phyloP scores from a whole-genome alignment of 2,113 vertebrate genomes.

The Cynocephalus volans region DNA sequence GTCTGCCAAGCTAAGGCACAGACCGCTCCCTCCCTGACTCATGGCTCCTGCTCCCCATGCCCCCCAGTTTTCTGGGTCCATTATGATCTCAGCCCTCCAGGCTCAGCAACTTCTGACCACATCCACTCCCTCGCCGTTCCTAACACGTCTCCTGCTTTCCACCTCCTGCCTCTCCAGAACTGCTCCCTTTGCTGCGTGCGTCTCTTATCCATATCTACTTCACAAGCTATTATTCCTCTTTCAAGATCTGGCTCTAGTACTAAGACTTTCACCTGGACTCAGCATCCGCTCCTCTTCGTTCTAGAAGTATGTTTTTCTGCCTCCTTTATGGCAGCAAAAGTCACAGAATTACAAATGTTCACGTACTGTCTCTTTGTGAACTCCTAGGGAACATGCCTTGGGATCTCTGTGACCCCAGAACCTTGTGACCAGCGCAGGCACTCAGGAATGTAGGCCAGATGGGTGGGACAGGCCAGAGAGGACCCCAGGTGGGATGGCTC shows the following conservation, averaged over 20 bases:
- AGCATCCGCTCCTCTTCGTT: neutral
- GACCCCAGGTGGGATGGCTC: rapidly evolving
- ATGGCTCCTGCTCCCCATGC: neutral
- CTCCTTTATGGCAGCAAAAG: neutral
- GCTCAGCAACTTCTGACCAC: neutral
- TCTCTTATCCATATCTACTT: neutral
- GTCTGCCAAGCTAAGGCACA: neutral
- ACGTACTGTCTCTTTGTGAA: neutral
- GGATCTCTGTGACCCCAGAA: neutral
- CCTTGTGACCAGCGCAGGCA: neutral
- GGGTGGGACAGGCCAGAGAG: rapidly evolving
- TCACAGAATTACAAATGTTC: neutral
- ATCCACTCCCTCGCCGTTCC: rapidly evolving
- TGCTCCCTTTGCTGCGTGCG: no score
- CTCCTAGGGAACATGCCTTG: no score
- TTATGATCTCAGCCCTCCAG: neutral
- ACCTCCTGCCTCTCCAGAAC: neutral
- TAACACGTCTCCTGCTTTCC: rapidly evolving
- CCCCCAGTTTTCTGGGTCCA: neutral
- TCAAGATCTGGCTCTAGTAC: neutral
- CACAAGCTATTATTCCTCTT: neutral
- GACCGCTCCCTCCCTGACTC: neutral
- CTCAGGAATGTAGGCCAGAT: neutral
- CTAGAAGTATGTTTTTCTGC: neutral
- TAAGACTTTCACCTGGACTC: neutral